Percentiles rank a stretch among this genome's conserved stretches.
These are phyloP conservation scores for Cyrtonyx montezumae DNA, from an alignment of 2,113 vertebrate species.

Conservation along the genomic window DNA sequence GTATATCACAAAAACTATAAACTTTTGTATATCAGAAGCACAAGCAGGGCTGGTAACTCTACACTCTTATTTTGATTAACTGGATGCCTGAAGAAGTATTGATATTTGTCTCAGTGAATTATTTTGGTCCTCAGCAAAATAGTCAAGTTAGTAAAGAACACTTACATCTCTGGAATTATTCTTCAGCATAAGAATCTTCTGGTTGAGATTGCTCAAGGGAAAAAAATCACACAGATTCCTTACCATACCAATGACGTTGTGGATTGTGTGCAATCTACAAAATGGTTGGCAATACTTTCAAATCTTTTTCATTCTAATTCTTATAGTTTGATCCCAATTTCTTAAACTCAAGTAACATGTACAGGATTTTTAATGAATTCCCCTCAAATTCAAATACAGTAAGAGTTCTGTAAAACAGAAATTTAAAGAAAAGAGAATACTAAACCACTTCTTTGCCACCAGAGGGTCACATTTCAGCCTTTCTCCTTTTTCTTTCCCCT, in stretches of 20 bases:
- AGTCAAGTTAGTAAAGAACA: not conserved
- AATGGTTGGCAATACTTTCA: not conserved
- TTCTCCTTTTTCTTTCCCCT: not conserved
- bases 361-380: not conserved
- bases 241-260: not conserved
- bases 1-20: not conserved
- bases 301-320: not conserved
- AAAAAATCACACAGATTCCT: not conserved
- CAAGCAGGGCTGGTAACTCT: accelerated
- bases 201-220: not conserved
- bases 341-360: not conserved
- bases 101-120: not conserved
- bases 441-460: accelerated
- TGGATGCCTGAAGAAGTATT: accelerated
- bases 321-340: not conserved
- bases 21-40: not conserved
- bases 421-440: not conserved
- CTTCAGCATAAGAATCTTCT: not conserved
- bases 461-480: not conserved
- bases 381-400: accelerated
- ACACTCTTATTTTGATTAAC: not conserved
- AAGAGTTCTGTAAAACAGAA: not conserved
- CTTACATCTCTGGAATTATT: not conserved
- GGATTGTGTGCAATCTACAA: not conserved
- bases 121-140: not conserved